Conservation (phyloP, 2,113 vertebrate genomes). For the Nothobranchius furzeri region DNA sequence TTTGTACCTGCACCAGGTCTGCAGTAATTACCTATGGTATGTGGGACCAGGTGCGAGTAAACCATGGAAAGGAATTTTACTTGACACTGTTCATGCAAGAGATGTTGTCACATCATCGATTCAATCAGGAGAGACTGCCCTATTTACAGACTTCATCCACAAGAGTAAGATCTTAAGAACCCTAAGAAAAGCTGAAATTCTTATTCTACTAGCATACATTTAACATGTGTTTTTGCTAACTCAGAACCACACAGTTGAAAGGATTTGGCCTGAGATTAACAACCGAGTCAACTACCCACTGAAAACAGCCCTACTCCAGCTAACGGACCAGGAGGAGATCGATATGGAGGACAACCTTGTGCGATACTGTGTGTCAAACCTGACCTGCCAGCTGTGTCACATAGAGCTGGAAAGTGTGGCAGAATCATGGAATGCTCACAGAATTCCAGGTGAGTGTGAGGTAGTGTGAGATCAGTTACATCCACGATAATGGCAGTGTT, state of each 20-base stretch:
- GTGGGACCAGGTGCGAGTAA: neutral
- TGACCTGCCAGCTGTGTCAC: neutral
- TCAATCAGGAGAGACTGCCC: neutral
- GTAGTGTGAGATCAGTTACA: too few relatives aligned
- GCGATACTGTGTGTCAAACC: neutral
- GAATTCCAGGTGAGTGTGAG: neutral
- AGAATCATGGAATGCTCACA: neutral
- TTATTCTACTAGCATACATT: neutral
- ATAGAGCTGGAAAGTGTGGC: neutral
- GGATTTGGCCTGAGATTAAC: neutral
- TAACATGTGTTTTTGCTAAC: too few relatives aligned
- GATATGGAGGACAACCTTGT: neutral
- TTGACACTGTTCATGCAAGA: neutral
- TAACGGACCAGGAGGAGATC: neutral
- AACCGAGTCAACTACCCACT: neutral
- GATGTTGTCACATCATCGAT: neutral
- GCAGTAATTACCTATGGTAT: neutral
- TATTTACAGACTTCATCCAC: constrained; percentile 2
- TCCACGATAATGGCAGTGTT: too few relatives aligned
- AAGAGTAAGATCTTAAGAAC: too few relatives aligned
- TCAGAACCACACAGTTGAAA: neutral
- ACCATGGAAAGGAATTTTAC: neutral
- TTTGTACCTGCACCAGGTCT: neutral
- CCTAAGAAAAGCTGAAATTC: neutral
- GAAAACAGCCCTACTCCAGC: neutral